Evolutionary conservation across 2,888 invertebrate species (phyloP).

Genomic region (Neuroscelio doddi): DNA sequence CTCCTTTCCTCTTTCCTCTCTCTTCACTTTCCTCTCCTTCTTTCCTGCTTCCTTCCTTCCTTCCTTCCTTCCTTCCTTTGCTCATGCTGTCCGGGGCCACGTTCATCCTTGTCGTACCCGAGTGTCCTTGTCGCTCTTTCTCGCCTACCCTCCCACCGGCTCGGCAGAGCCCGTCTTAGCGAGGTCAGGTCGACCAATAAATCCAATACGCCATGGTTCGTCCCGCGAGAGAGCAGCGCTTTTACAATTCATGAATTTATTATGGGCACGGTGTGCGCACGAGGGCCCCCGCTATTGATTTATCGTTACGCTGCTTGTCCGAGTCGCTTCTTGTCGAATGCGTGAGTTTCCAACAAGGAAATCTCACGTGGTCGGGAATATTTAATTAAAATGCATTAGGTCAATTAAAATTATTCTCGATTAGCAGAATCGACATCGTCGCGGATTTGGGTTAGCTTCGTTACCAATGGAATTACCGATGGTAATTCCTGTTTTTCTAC

Average conservation of each 20-base stretch:
- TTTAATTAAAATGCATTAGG: too few relatives aligned
- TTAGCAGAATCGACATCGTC: too few relatives aligned
- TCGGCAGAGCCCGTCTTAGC: constrained; percentile 61
- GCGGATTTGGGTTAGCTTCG: too few relatives aligned
- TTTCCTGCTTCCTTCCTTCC: constrained; percentile 21
- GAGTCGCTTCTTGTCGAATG: constrained; percentile 48
- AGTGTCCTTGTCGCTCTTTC: too few relatives aligned
- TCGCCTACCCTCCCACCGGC: constrained; percentile 46
- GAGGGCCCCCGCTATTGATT: constrained; percentile 66
- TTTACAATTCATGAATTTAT: constrained; percentile 71
- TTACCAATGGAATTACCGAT: too few relatives aligned
- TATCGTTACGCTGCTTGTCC: constrained; percentile 64
- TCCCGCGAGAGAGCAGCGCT: constrained; percentile 66
- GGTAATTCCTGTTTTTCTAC: too few relatives aligned
- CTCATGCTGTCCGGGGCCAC: too few relatives aligned
- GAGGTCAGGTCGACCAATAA: constrained; percentile 71
- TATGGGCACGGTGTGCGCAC: constrained; percentile 65
- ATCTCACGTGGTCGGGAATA: not conserved
- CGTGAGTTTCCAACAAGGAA: not conserved
- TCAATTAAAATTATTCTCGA: too few relatives aligned
- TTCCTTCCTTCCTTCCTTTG: not conserved
- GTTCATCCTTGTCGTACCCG: too few relatives aligned
- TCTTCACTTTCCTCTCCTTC: not conserved
- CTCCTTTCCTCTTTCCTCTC: too few relatives aligned
- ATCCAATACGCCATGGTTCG: constrained; percentile 70